Evolutionary conservation across 2,797 vertebrate species (phyloP).

Genomic region (Sebastes paucispinis): DNA sequence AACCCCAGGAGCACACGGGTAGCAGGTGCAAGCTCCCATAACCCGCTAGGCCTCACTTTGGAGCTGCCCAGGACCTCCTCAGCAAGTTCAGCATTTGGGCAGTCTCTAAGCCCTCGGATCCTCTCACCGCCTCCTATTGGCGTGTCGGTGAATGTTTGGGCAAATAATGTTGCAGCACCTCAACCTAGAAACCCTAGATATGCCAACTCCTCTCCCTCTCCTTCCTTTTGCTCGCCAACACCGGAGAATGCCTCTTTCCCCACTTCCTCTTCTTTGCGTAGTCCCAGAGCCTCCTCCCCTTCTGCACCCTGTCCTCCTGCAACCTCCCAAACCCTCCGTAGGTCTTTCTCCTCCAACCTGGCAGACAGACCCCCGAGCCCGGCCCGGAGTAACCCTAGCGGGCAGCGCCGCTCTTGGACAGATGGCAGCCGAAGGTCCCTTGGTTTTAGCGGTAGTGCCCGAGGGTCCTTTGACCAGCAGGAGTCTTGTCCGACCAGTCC

Average conservation of each 20-base stretch:
- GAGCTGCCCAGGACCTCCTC: conserved; percentile 73
- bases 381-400: background rate
- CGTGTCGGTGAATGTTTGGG: conserved; percentile 68
- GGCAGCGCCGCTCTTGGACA: conserved; percentile 59
- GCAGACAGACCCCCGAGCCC: conserved; percentile 65
- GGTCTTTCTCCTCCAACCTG: conserved; percentile 60
- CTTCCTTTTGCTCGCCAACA: conserved; percentile 13
- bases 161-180: conserved; percentile 67
- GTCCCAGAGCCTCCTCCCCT: conserved; percentile 44
- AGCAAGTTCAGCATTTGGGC: conserved; percentile 37
- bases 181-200: conserved; percentile 70
- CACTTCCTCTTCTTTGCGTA: conserved; percentile 17
- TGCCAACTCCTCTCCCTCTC: conserved; percentile 29
- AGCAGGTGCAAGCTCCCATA: conserved; percentile 63
- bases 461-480: conserved; percentile 53
- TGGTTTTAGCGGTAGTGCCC: conserved; percentile 13
- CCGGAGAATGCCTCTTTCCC: conserved; percentile 4
- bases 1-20: conserved; percentile 62
- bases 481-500: conserved; percentile 62
- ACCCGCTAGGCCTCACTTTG: conserved; percentile 77
- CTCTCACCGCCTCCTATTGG: conserved; percentile 81
- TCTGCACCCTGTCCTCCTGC: conserved; percentile 8
- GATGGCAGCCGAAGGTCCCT: conserved; percentile 54
- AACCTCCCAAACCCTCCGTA: conserved; percentile 47
- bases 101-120: conserved; percentile 63